phyloP scores from a whole-genome alignment of 2,888 invertebrate genomes.

The Oxyteleia sp. region DNA sequence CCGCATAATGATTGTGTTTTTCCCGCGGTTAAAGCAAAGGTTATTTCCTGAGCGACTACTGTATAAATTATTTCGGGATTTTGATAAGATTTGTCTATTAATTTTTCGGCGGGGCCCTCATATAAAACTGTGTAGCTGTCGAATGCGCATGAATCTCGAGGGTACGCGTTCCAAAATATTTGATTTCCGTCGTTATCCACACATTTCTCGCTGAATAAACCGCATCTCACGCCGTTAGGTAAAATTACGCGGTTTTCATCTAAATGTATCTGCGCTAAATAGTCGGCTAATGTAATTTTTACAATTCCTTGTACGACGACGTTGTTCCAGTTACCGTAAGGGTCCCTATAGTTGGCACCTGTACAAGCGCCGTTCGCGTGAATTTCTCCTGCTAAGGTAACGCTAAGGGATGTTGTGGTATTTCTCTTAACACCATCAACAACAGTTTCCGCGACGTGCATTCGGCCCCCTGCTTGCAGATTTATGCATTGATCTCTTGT shows the following conservation, averaged over 20 bases:
- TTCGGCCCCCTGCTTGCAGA: neutral
- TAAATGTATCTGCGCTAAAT: neutral
- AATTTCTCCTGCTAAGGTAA: neutral
- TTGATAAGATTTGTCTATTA: neutral
- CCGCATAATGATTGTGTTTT: neutral
- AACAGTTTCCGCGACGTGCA: neutral
- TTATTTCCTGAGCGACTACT: neutral
- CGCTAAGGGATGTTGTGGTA: neutral
- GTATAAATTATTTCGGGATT: neutral
- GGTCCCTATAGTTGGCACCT: neutral
- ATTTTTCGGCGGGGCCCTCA: neutral
- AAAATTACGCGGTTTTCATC: neutral
- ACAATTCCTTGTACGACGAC: neutral
- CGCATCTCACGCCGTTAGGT: neutral
- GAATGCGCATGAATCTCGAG: neutral
- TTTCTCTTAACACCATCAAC: neutral
- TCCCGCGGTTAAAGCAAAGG: neutral
- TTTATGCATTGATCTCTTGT: neutral
- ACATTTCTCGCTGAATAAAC: neutral
- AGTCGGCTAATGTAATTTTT: too few relatives aligned
- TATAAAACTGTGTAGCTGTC: constrained; percentile 17
- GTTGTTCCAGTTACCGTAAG: too few relatives aligned
- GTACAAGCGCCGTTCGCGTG: neutral
- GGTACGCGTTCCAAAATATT: constrained; percentile 1
- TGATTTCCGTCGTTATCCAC: neutral